Evolutionary conservation across 2,113 vertebrate genomes (phyloP).

Genomic region (Myrmecobius fasciatus): DNA sequence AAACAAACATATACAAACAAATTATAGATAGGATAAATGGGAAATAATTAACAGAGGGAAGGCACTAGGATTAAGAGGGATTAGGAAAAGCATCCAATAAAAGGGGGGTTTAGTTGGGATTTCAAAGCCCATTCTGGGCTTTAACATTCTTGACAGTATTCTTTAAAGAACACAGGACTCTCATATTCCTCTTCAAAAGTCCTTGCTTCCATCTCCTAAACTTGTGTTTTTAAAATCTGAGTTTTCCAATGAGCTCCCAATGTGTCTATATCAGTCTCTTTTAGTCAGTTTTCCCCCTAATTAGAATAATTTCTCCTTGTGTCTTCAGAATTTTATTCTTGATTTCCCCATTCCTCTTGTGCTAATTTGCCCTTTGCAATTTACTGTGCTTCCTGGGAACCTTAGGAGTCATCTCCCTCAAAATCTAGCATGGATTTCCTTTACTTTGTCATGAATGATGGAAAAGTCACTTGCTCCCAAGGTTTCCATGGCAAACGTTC

Average conservation of each 20-base stretch:
- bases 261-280: background rate
- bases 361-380: background rate
- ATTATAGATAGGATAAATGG: background rate
- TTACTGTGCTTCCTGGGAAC: background rate
- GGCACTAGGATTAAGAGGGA: background rate
- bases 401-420: background rate
- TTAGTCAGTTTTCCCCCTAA: background rate
- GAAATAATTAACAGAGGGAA: background rate
- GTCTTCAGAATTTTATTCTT: background rate
- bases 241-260: background rate
- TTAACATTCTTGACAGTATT: background rate
- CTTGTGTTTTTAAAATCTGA: background rate
- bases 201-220: background rate
- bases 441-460: background rate
- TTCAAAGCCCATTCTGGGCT: background rate
- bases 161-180: background rate
- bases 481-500: background rate
- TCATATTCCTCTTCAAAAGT: background rate
- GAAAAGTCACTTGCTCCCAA: background rate
- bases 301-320: background rate
- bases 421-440: background rate
- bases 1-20: background rate
- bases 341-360: background rate
- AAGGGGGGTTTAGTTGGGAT: background rate
- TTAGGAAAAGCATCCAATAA: background rate